Evolutionary conservation across 2,113 vertebrate species (phyloP), one percentile per base, ranked within the genome.

Genomic region (Speoplatyrhinus poulsoni): DNA sequence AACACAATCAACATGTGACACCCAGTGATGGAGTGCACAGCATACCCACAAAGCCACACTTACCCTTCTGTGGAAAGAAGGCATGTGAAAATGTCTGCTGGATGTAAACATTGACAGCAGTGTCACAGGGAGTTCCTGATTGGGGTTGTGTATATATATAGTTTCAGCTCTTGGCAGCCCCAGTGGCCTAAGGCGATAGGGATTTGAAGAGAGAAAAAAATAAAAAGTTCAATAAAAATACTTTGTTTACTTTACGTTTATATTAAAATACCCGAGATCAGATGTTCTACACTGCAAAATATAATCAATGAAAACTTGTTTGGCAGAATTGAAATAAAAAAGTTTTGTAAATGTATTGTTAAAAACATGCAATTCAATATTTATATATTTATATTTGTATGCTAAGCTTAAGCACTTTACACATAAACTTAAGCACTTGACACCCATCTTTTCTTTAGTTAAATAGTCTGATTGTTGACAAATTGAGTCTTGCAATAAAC

Each of bases 21-120:
- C 60, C 7, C 61, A 62, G 33, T 26, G 1, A 52, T 12, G 13
- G 46, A 3, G 3, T 3, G 9, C 3, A 57, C 46, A 55, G 0
- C 13, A 12, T 0, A 60, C 13, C 63, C 17, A 33, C n/a, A 41
- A 4, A 17, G 11, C 62, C 12, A 70, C 10, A 87, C 96, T 95
- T 83, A 98, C 97, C 94, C 94, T 94, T 94, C 92, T 95, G 87
- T 95, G 93, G 85, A 95, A 92, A 82, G 95, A 94, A 92, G 96
- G 96, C 91, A 96, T 93, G 85, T 98, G 95, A 93, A 99, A 98
- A 92, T 98, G 95, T 82, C 93, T 94, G 88, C 94, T 95, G 85
- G 95, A 91, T 89, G 96, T 95, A 93, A 96, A 96, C 94, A 98
- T 92, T 17, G 97, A 98, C 84, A 95, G 94, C 91, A 98, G 93